phyloP scores from a whole-genome alignment of 1,140 invertebrate genomes.

The Caenorhabditis latens region DNA sequence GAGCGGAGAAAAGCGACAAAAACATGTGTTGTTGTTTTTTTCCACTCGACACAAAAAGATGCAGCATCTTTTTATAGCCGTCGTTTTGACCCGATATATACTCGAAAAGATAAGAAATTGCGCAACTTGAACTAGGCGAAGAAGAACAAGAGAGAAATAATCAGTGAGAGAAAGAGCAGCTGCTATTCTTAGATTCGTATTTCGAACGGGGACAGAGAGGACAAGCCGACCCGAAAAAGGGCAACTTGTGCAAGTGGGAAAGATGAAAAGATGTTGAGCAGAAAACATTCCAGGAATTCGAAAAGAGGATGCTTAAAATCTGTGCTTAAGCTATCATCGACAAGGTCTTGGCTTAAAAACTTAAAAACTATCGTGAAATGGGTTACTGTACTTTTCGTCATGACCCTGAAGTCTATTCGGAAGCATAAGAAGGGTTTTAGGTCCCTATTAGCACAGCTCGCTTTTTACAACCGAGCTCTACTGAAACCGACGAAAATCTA shows the following conservation, averaged over 20 bases:
- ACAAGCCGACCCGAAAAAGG: not conserved
- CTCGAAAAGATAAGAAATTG: not conserved
- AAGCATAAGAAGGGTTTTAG: no score
- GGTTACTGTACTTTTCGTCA: no score
- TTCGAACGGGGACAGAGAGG: not conserved
- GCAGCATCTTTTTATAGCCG: constrained; percentile 29
- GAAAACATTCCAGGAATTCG: not conserved
- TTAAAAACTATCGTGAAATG: no score
- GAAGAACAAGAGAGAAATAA: constrained; percentile 19
- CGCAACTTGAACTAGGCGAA: constrained; percentile 15
- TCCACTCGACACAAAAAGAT: not conserved
- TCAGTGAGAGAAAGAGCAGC: not conserved
- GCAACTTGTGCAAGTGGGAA: not conserved
- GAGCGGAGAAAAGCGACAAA: not conserved
- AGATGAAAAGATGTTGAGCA: not conserved
- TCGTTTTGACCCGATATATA: not conserved
- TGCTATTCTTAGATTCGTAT: not conserved
- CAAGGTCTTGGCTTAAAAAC: no score
- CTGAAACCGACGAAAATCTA: no score
- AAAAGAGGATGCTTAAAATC: no score
- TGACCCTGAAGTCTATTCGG: no score
- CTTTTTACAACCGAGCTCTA: no score
- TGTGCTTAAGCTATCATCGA: no score
- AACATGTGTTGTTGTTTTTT: constrained; percentile 20
- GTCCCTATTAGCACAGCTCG: no score